Percentiles rank a stretch among this genome's conserved stretches.
Conservation (phyloP, 2,797 vertebrate genomes). For the Ctenosaura bakeri region DNA sequence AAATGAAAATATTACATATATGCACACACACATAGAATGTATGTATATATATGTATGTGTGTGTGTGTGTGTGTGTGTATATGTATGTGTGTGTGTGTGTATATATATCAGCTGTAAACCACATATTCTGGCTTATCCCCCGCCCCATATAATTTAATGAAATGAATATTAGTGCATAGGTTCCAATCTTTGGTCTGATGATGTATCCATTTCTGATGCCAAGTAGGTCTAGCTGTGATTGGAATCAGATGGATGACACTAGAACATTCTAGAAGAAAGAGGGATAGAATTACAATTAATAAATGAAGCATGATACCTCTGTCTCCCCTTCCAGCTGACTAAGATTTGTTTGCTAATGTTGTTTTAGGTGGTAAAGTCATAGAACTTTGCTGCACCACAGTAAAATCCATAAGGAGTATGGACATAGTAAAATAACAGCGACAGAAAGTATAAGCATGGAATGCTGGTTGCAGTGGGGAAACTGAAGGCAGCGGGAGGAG, state of each 20-base stretch:
- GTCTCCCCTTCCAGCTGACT: not conserved
- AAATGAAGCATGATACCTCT: not conserved
- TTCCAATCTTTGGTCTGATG: not conserved
- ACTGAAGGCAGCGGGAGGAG: slow-evolving; percentile 33
- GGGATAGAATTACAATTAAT: not conserved
- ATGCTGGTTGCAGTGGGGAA: slow-evolving; percentile 15
- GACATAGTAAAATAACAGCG: slow-evolving; percentile 4
- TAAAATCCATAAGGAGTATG: not conserved
- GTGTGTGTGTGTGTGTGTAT: too few relatives aligned
- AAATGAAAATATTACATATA: too few relatives aligned
- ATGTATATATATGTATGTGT: too few relatives aligned
- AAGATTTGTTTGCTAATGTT: not conserved
- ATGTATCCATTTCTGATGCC: not conserved
- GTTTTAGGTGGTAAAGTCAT: not conserved
- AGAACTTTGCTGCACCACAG: not conserved
- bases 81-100: too few relatives aligned
- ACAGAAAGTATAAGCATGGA: slow-evolving; percentile 18
- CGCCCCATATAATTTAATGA: too few relatives aligned
- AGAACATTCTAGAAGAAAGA: not conserved
- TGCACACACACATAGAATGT: too few relatives aligned
- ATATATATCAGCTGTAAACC: too few relatives aligned
- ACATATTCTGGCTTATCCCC: too few relatives aligned
- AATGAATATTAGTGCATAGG: too few relatives aligned
- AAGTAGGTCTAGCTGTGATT: not conserved
- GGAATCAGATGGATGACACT: not conserved